Base-by-base conservation (phyloP, 2,797 vertebrate species). In the Lutjanus campechanus region DNA sequence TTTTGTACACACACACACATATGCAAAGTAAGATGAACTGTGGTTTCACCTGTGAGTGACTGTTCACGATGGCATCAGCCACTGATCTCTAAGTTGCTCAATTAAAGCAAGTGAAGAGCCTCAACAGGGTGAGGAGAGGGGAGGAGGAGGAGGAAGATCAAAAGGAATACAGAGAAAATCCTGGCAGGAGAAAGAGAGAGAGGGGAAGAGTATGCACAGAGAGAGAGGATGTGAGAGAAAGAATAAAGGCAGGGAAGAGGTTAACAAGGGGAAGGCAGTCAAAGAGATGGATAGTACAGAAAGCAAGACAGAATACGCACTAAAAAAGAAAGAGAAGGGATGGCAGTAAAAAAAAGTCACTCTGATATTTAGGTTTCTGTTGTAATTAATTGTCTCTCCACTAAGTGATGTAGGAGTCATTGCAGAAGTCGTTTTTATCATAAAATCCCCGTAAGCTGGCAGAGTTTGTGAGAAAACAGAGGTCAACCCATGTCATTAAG, bases 21-120 rank as follows among this genome's bases (percentile, higher is more conserved):
- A 75, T n/a, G 68, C 50, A 84, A 67, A 67, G 36, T 50, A 22
- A 65, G 62, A 75, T 65, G 49, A 63, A 73, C 81, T 61, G 58
- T 41, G 9, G 25, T 58, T 61, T 85, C 74, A 84, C 76, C 68
- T 81, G 70, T 82, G 76, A 82, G 64, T 60, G 81, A 78, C 81
- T 59, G 77, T 22, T 70, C 55, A 69, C 58, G 64, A 85, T 74
- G 55, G 50, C 74, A 89, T 79, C 80, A 82, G 51, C 61, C 78
- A 67, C 75, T 70, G 67, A 86, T 84, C 82, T 78, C 72, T 77
- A 83, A 88, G 87, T 80, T 88, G 77, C 77, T 85, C 92, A 85
- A 91, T 92, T 92, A 89, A 90, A 91, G 83, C 79, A 86, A 70
- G 77, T 60, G 76, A 88, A 77, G 84, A 78, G 64, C 58, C 78